Evolutionary conservation across 2,888 invertebrate genomes (phyloP).

Genomic region (Aleiodes alternator): DNA sequence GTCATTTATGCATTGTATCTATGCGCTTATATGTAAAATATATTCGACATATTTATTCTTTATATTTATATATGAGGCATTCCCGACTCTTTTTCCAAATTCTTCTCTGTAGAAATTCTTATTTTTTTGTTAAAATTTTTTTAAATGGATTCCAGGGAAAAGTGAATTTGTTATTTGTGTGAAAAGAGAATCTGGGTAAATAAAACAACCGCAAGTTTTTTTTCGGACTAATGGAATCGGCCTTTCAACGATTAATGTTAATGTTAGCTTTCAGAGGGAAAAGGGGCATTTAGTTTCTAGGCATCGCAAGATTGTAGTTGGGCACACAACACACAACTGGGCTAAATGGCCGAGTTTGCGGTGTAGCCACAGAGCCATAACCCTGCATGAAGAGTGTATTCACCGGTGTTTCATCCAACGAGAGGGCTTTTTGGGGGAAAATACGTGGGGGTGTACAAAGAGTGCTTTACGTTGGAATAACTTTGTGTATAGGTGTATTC

Average conservation of each 20-base stretch:
- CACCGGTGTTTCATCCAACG: slow-evolving; percentile 15
- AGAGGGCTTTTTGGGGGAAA: slow-evolving; percentile 10
- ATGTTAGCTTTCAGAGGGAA: slow-evolving; percentile 18
- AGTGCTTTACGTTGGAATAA: slow-evolving; percentile 37
- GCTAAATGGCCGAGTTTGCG: slow-evolving; percentile 39
- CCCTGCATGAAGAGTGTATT: slow-evolving; percentile 11
- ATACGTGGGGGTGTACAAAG: slow-evolving; percentile 30
- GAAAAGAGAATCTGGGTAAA: slow-evolving; percentile 18
- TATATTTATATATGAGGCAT: too few relatives aligned
- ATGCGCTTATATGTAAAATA: too few relatives aligned
- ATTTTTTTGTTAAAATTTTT: too few relatives aligned
- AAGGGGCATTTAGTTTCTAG: background rate
- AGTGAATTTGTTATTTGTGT: background rate
- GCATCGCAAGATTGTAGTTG: slow-evolving; percentile 13
- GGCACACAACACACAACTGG: slow-evolving; percentile 29
- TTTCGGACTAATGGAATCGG: slow-evolving; percentile 27
- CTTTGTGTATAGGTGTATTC: slow-evolving; percentile 30
- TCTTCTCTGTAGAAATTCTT: too few relatives aligned
- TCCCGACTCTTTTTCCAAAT: too few relatives aligned
- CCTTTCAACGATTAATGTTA: slow-evolving; percentile 37
- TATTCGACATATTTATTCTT: too few relatives aligned
- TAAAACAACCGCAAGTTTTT: background rate
- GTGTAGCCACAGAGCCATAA: slow-evolving; percentile 33
- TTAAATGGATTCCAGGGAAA: too few relatives aligned
- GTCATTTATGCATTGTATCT: too few relatives aligned